Evolutionary conservation across 2,113 vertebrate species (phyloP).

Genomic region (Fregetta grallaria): DNA sequence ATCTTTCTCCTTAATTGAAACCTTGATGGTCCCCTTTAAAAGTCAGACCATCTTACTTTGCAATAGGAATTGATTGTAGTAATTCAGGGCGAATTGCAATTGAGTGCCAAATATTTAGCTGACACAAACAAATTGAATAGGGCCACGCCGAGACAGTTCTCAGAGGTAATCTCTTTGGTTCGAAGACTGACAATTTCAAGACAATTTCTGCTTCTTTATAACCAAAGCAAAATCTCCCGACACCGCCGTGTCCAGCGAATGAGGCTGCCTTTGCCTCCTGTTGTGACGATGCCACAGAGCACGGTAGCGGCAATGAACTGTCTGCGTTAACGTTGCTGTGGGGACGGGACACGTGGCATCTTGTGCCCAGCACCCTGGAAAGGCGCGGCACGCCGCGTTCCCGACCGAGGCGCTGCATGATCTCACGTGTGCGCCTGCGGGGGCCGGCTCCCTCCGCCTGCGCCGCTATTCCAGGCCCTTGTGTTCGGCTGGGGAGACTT

Average conservation of each 20-base stretch:
- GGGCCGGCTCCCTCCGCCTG: not conserved
- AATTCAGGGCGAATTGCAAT: constrained; percentile 82
- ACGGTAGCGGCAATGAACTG: not conserved
- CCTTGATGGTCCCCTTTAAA: constrained; percentile 79
- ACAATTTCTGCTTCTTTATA: not conserved
- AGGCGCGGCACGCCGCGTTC: accelerated
- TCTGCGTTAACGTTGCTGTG: not conserved
- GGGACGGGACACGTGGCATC: accelerated
- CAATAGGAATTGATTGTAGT: constrained; percentile 87
- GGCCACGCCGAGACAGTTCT: constrained; percentile 38
- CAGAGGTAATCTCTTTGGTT: constrained; percentile 27
- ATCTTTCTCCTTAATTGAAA: constrained; percentile 84
- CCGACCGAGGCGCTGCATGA: no score
- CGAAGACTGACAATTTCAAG: not conserved
- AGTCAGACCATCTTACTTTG: constrained; percentile 76
- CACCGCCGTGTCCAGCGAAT: not conserved
- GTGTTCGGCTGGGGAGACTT: no score
- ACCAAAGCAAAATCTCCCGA: not conserved
- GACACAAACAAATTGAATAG: constrained; percentile 76
- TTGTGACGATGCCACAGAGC: not conserved
- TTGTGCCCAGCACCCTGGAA: not conserved
- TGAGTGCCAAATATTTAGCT: constrained; percentile 70
- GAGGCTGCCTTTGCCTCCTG: not conserved
- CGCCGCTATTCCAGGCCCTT: not conserved
- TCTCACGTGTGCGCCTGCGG: accelerated